Conservation (phyloP, 92 coral and sea anemone genomes). For the Phenganax stokvisi region DNA sequence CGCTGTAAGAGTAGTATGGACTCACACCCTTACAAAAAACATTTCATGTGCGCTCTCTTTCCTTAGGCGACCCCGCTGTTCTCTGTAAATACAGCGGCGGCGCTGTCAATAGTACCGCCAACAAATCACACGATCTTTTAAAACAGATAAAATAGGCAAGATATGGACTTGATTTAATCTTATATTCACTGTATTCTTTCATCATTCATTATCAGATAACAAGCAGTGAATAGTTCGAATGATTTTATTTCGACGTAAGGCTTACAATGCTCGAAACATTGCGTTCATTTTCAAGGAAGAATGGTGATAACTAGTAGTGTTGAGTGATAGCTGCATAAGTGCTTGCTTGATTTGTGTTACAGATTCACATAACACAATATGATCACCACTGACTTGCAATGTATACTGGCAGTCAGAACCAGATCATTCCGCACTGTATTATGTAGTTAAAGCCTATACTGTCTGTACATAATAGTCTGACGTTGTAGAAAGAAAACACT, state of each 20-base stretch:
- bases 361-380: not conserved
- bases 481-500: no score
- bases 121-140: slow-evolving; percentile 19
- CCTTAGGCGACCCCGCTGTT: not conserved
- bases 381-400: not conserved
- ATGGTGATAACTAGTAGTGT: not conserved
- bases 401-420: no score
- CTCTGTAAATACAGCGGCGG: not conserved
- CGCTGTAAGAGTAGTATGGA: no score
- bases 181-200: slow-evolving; percentile 3
- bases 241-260: not conserved
- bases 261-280: not conserved
- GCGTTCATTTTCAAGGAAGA: not conserved
- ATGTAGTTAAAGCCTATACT: no score
- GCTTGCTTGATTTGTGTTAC: not conserved
- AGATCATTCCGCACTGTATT: no score
- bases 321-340: slow-evolving; percentile 13
- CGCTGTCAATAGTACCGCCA: not conserved
- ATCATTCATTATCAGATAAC: slow-evolving; percentile 2
- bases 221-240: slow-evolving; percentile 1
- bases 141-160: not conserved
- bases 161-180: not conserved
- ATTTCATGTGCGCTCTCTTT: no score
- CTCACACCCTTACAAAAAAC: no score
- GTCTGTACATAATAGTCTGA: no score